Evolutionary conservation across 2,113 vertebrate genomes (phyloP).

Genomic region (Psophia crepitans): DNA sequence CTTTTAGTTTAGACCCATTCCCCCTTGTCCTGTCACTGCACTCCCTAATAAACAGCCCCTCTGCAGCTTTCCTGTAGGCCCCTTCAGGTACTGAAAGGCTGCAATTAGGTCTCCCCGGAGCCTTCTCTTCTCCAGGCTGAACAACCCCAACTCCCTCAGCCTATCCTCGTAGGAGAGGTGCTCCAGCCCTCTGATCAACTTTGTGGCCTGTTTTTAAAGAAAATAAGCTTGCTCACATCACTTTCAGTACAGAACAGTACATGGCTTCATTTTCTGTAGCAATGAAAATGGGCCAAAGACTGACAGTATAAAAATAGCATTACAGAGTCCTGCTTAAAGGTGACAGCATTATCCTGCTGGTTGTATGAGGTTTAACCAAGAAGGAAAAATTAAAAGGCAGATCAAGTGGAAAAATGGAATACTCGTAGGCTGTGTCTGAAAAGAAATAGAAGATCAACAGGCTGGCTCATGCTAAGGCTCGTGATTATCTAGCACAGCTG

Average conservation of each 20-base stretch:
- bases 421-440: background rate
- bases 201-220: too few species aligned
- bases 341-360: background rate
- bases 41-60: too few species aligned
- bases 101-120: too few species aligned
- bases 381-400: background rate
- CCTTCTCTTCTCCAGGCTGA: too few species aligned
- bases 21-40: too few species aligned
- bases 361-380: background rate
- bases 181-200: too few species aligned
- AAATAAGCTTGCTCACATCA: background rate
- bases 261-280: background rate
- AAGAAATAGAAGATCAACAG: conserved; percentile 2
- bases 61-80: too few species aligned
- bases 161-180: too few species aligned
- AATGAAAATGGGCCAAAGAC: background rate
- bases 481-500: conserved; percentile 47
- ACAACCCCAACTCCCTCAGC: too few species aligned
- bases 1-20: too few species aligned
- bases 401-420: background rate
- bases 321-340: background rate
- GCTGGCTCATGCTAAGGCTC: conserved; percentile 9
- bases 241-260: background rate
- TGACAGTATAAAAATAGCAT: background rate
- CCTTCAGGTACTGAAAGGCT: too few species aligned